phyloP scores from a whole-genome alignment of 2,888 invertebrate genomes.

The Dasysyrphus tricinctus region DNA sequence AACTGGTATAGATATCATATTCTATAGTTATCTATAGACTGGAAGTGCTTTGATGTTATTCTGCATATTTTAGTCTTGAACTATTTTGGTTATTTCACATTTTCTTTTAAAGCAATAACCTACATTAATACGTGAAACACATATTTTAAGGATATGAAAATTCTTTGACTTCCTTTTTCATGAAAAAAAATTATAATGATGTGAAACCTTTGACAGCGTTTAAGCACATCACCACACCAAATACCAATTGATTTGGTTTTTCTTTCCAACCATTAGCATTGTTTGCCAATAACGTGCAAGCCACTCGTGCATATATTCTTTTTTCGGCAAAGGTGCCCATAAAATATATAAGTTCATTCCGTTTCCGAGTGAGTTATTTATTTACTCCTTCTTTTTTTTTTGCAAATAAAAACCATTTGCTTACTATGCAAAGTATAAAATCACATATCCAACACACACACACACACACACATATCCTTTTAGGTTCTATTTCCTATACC shows the following conservation, averaged over 20 bases:
- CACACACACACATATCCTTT: not conserved
- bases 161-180: not conserved
- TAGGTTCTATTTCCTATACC: not conserved
- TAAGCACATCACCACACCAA: not conserved
- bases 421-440: slow-evolving; percentile 53
- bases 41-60: no score
- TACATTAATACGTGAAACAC: not conserved
- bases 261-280: slow-evolving; percentile 8
- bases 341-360: slow-evolving; percentile 36
- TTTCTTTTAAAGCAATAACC: no score
- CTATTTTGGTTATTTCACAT: no score
- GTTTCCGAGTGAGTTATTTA: slow-evolving; percentile 26
- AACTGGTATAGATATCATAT: no score
- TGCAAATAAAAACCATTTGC: slow-evolving; percentile 56
- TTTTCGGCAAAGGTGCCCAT: slow-evolving; percentile 32
- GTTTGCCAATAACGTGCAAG: not conserved
- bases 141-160: not conserved
- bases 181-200: not conserved
- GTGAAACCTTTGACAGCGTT: slow-evolving; percentile 17
- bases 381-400: slow-evolving; percentile 41
- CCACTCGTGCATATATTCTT: slow-evolving; percentile 20
- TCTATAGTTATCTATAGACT: no score
- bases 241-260: not conserved
- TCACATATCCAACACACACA: not conserved
- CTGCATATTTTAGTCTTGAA: no score